Conservation (phyloP, 35 echinoderm and acorn worm species). For the Patiria miniata region DNA sequence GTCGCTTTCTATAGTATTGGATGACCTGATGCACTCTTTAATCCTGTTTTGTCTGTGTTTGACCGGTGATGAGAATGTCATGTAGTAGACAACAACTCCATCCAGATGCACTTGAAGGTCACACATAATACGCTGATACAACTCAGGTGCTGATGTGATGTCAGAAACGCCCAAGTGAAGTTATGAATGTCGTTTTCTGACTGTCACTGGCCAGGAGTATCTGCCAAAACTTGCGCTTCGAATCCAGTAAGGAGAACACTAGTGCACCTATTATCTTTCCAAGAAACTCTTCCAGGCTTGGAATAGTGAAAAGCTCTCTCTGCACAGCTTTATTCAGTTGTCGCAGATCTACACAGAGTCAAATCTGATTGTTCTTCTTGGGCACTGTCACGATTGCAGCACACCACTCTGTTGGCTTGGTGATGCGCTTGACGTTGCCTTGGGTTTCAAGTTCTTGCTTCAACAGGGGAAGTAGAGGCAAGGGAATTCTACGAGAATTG, state of each 20-base stretch:
- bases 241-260: conserved; percentile 58
- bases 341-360: conserved; percentile 48
- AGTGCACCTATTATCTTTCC: conserved; percentile 39
- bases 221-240: conserved; percentile 65
- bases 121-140: conserved; percentile 47
- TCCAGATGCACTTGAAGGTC: conserved; percentile 53
- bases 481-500: not conserved
- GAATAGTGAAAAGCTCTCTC: conserved; percentile 10
- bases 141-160: conserved; percentile 61
- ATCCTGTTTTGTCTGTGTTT: conserved; percentile 59
- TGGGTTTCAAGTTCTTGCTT: conserved; percentile 23
- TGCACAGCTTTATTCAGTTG: conserved; percentile 41
- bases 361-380: conserved; percentile 34
- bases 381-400: conserved; percentile 46
- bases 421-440: conserved; percentile 16
- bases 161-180: conserved; percentile 64
- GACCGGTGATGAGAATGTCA: conserved; percentile 49
- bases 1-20: conserved; percentile 25
- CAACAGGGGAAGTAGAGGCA: not conserved
- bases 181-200: conserved; percentile 60
- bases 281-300: conserved; percentile 1
- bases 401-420: conserved; percentile 54
- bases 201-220: conserved; percentile 42
- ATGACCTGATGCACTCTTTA: conserved; percentile 29
- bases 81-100: conserved; percentile 50